Base-by-base conservation (phyloP, 35 echinoderm and acorn worm species). In the Apostichopus japonicus region DNA sequence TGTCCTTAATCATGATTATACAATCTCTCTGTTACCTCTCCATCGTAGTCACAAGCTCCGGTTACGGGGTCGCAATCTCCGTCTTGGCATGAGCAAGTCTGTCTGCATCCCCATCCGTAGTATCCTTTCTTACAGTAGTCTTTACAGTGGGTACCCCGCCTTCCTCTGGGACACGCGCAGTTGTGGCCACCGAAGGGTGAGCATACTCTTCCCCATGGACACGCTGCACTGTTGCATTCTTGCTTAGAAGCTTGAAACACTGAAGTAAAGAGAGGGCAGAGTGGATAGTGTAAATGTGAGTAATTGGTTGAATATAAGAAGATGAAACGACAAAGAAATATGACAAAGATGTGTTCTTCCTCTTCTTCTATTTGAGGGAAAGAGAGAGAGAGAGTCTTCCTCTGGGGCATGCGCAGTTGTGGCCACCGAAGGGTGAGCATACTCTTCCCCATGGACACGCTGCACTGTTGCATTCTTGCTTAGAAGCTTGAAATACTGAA, bases 21-120 rank as follows among this genome's bases (percentile, higher is more conserved):
- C 21, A 11, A 59, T 10, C 21, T 16, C 21, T 11, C 51, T 33
- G 23, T 86, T 59, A 90, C 88, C 33, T 90, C 88, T 14, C 24
- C 23, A 44, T 90, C 88, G 88, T 11, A 10, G 56, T 90, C 88
- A 90, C 88, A 90, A 52, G 27, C 8, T 21, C 88, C 88, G 6
- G 67, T 77, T 16, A 90, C 44, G 6, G 65, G 33, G 15, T 90
- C 23, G 77, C 88, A 90, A 1, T 21, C 19, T 14, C 72, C 88
- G 13, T 27, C 9, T 19, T 54, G 19, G 27, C 88, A 90, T 6
- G 24, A 15, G 25, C 88, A 90, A 24, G 61, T 54, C 51, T 78
- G 65, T 1, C 14, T 16, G 55, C 88, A 90, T 22, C 88, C 65
- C 88, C 88, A 90, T 6, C 88, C 88, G 33, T 90, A 90, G 67